Conservation (phyloP, 1,140 invertebrate species). For the Trichonephila clavipes region DNA sequence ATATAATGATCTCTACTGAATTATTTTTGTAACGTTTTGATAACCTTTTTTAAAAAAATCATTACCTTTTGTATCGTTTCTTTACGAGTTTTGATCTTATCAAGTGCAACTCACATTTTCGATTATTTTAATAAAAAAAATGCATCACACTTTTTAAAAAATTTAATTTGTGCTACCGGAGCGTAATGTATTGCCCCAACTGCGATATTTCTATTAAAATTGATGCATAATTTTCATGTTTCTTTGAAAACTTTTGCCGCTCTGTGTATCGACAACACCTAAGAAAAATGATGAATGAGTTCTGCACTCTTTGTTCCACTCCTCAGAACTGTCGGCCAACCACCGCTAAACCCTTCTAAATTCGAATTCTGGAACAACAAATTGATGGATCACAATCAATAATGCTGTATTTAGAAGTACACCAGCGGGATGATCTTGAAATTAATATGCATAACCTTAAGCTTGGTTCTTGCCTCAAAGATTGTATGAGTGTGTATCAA, state of each 20-base stretch:
- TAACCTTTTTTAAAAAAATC: no score
- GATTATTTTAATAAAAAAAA: no score
- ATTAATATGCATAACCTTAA: background rate
- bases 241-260: background rate
- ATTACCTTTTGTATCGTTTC: no score
- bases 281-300: constrained; percentile 13
- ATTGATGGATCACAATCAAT: constrained; percentile 23
- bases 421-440: background rate
- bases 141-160: no score
- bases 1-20: no score
- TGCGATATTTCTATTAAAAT: background rate
- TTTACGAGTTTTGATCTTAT: no score
- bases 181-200: no score
- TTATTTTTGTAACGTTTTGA: no score
- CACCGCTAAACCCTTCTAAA: background rate
- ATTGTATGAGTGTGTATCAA: no score
- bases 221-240: background rate
- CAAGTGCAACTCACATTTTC: no score
- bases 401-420: background rate
- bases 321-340: background rate
- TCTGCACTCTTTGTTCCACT: background rate
- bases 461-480: no score
- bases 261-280: background rate
- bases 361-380: background rate
- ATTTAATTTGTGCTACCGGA: no score